Conservation (phyloP, 1,140 invertebrate genomes). For the Vollenhovia emeryi region DNA sequence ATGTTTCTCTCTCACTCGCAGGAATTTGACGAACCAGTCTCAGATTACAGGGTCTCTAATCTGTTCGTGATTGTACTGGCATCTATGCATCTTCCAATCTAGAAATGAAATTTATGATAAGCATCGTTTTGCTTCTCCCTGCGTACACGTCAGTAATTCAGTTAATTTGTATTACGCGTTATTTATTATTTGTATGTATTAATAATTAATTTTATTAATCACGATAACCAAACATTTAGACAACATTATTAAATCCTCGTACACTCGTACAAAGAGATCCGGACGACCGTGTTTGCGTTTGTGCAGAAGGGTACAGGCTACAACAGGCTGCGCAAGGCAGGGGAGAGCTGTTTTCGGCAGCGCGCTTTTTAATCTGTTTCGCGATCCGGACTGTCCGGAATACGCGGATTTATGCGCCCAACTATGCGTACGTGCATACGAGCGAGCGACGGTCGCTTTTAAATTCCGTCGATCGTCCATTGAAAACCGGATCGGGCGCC, state of each 20-base stretch:
- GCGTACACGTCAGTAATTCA: not conserved
- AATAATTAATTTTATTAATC: not conserved
- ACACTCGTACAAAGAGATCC: not conserved
- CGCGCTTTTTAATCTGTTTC: constrained; percentile 59
- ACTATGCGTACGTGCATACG: constrained; percentile 4
- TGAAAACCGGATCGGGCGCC: constrained; percentile 61
- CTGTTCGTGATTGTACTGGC: not conserved
- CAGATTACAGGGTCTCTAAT: too few species aligned
- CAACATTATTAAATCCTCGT: not conserved
- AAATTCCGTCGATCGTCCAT: constrained; percentile 63
- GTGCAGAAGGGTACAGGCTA: not conserved
- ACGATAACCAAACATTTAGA: not conserved
- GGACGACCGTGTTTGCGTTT: not conserved
- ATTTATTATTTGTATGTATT: too few species aligned
- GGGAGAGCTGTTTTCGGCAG: constrained; percentile 13
- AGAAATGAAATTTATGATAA: not conserved
- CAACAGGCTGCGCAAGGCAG: not conserved
- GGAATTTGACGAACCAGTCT: too few species aligned
- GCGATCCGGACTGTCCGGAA: constrained; percentile 15
- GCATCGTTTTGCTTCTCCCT: not conserved
- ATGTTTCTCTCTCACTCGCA: too few species aligned
- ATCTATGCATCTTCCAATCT: not conserved
- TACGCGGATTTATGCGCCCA: constrained; percentile 51
- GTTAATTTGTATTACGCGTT: too few species aligned
- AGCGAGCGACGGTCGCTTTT: constrained; percentile 15